phyloP scores from a whole-genome alignment of 1,140 invertebrate species.

The Drosophila dunni region DNA sequence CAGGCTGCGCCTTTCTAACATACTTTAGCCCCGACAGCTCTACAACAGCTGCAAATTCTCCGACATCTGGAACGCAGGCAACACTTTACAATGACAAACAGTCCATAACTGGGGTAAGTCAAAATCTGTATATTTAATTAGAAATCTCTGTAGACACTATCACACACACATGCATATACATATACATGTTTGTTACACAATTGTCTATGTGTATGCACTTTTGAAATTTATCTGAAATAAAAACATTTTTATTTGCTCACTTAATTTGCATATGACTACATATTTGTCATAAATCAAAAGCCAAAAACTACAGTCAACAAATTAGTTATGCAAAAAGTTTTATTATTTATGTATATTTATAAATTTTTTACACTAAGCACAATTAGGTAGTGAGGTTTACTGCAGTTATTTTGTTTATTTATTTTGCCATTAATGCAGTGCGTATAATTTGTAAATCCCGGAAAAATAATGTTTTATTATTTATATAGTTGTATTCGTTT shows the following conservation, averaged over 20 bases:
- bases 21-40: slow-evolving; percentile 97
- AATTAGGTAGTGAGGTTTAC: slow-evolving; percentile 22
- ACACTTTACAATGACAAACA: slow-evolving; percentile 96
- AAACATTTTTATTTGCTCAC: slow-evolving; percentile 38
- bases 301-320: slow-evolving; percentile 33
- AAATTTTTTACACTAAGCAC: slow-evolving; percentile 19
- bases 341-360: slow-evolving; percentile 32
- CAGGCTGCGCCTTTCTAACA: slow-evolving; percentile 98
- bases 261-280: slow-evolving; percentile 29
- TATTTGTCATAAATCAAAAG: slow-evolving; percentile 42
- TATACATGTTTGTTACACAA: slow-evolving; percentile 17
- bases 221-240: slow-evolving; percentile 35
- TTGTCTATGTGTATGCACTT: slow-evolving; percentile 36
- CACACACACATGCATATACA: background rate
- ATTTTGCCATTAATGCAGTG: background rate
- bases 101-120: slow-evolving; percentile 98
- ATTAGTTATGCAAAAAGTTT: slow-evolving; percentile 40
- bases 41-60: slow-evolving; percentile 87
- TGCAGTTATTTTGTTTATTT: slow-evolving; percentile 14
- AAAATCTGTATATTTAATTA: slow-evolving; percentile 17
- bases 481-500: too few relatives aligned
- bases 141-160: slow-evolving; percentile 6
- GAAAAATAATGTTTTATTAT: too few relatives aligned
- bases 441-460: background rate
- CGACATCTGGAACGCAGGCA: slow-evolving; percentile 57